A percentile compares a stretch with the other conserved stretches of the same genome.
These are phyloP conservation scores for Sapajus apella DNA, from an alignment of 2,113 vertebrate species.

Conservation along the genomic window DNA sequence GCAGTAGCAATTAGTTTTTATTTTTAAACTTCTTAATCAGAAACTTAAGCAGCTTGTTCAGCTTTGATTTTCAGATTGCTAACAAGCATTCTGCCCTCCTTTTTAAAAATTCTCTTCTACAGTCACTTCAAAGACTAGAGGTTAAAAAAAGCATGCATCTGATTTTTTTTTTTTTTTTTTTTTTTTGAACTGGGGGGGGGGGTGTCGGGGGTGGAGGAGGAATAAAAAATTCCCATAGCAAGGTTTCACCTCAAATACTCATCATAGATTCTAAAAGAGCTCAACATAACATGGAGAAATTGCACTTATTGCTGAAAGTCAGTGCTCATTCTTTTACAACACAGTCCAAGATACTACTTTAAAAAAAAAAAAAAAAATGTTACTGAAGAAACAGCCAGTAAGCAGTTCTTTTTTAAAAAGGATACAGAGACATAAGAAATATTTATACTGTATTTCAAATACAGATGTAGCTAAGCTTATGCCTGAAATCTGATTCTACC, in stretches of 20 bases:
- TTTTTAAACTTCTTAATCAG: constrained; percentile 50
- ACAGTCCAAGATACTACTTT: neutral
- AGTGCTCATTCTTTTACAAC: neutral
- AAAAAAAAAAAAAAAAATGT: neutral
- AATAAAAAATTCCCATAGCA: neutral
- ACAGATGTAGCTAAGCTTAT: neutral
- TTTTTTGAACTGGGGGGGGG: no score
- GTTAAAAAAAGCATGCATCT: constrained; percentile 39
- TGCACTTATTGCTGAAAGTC: neutral
- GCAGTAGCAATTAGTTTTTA: neutral
- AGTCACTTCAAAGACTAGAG: constrained; percentile 6
- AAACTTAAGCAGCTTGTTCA: constrained; percentile 44
- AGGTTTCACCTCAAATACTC: neutral
- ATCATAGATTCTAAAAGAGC: neutral
- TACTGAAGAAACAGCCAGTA: neutral
- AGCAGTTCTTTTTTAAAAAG: neutral
- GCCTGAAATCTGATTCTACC: neutral
- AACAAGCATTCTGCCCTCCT: constrained; percentile 28
- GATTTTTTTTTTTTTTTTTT: no score
- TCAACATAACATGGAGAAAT: neutral
- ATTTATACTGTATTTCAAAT: neutral
- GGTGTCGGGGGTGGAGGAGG: no score
- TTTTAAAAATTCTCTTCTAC: neutral
- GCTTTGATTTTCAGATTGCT: constrained; percentile 20
- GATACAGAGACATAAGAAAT: neutral